Conservation (phyloP, 2,113 vertebrate genomes). For the Catharus minimus region DNA sequence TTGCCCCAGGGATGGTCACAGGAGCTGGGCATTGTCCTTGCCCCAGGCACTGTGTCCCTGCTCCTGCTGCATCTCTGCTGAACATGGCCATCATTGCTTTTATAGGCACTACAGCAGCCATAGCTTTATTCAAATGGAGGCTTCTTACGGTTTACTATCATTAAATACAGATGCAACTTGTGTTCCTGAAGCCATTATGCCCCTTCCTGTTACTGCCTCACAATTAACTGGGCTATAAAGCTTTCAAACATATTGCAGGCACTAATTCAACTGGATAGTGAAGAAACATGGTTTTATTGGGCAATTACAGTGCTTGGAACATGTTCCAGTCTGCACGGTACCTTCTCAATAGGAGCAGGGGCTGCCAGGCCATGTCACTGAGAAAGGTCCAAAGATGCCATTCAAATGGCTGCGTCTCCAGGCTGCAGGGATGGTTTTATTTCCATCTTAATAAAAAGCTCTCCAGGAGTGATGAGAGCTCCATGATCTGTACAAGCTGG, state of each 20-base stretch:
- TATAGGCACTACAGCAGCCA: slow-evolving; percentile 2
- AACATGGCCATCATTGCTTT: fast-evolving
- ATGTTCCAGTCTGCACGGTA: background rate
- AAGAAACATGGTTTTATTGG: slow-evolving; percentile 55
- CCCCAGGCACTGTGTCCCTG: background rate
- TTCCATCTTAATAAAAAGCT: background rate
- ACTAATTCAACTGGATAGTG: slow-evolving; percentile 59
- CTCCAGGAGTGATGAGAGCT: background rate
- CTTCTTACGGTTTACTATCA: slow-evolving; percentile 42
- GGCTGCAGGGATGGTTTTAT: background rate
- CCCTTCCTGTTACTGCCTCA: slow-evolving; percentile 55
- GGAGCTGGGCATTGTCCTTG: background rate
- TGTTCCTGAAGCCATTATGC: slow-evolving; percentile 44
- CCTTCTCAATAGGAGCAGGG: background rate
- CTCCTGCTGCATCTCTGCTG: background rate
- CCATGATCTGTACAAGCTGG: fast-evolving
- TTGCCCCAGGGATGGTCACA: background rate
- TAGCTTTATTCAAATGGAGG: background rate
- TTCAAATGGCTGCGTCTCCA: fast-evolving
- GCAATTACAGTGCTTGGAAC: slow-evolving; percentile 45
- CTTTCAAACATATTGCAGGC: slow-evolving; percentile 62
- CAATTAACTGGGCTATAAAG: slow-evolving; percentile 64
- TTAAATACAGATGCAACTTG: slow-evolving; percentile 64
- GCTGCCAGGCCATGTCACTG: background rate
- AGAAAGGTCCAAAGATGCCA: background rate